Conservation (phyloP, 2,113 vertebrate species). For the Hipposideros armiger region DNA sequence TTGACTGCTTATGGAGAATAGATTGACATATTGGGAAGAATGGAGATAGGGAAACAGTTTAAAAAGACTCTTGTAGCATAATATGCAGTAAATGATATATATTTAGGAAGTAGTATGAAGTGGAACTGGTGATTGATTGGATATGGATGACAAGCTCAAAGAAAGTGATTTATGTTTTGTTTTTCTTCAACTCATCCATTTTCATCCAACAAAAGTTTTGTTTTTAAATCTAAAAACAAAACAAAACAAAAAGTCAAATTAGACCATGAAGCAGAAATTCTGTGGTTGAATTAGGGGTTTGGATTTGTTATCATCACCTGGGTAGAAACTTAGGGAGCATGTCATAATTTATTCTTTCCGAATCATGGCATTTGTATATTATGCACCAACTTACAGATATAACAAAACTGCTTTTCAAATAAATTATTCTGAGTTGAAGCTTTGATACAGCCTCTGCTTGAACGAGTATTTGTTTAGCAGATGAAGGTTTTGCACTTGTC, state of each 20-base stretch:
- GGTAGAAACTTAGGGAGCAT: neutral
- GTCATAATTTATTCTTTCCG: constrained; percentile 23
- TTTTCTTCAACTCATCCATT: constrained; percentile 46
- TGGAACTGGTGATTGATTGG: constrained; percentile 1
- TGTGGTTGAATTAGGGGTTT: neutral
- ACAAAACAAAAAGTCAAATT: constrained; percentile 37
- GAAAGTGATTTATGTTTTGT: neutral
- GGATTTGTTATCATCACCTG: neutral
- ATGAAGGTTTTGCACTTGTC: neutral
- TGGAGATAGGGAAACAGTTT: neutral
- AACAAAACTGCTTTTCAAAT: neutral
- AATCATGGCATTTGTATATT: constrained; percentile 47
- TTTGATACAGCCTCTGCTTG: neutral
- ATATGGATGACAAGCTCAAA: neutral
- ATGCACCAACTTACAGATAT: neutral
- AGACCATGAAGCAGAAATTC: constrained; percentile 24
- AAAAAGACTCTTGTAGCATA: neutral
- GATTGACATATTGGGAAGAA: neutral
- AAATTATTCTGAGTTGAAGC: neutral
- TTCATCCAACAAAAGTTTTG: neutral
- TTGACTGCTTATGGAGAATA: neutral
- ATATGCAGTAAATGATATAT: neutral
- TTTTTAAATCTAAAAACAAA: neutral
- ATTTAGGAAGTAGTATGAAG: neutral
- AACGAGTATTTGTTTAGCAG: constrained; percentile 29